Conservation (phyloP, 2,888 invertebrate species). For the Drosophila cracens region DNA sequence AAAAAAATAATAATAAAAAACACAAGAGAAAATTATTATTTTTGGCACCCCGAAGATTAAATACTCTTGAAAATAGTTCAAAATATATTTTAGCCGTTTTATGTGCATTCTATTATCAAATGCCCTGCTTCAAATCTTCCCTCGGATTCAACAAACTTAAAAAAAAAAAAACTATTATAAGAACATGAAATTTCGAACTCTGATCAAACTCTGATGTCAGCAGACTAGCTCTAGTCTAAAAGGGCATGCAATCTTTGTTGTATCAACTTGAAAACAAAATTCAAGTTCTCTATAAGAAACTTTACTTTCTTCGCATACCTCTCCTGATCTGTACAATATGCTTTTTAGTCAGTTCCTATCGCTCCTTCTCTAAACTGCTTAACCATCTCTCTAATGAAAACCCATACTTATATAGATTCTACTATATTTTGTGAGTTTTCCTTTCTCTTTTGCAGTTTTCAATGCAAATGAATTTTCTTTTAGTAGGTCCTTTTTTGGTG, state of each 20-base stretch:
- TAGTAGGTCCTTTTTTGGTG: not conserved
- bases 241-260: not conserved
- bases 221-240: not conserved
- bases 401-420: not conserved
- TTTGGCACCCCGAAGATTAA: not conserved
- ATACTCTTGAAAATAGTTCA: not conserved
- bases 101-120: too few relatives aligned
- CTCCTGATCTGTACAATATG: not conserved
- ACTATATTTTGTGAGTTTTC: not conserved
- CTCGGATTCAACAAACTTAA: not conserved
- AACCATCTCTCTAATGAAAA: not conserved
- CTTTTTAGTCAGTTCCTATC: not conserved
- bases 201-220: not conserved
- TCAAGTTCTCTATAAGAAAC: not conserved
- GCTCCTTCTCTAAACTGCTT: not conserved
- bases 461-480: not conserved
- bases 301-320: not conserved
- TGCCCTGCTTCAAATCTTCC: not conserved
- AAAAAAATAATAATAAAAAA: not conserved
- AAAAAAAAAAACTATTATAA: not conserved
- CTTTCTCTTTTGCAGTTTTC: not conserved
- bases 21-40: accelerated
- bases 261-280: not conserved
- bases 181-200: not conserved
- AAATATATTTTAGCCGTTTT: not conserved